Percentiles rank a stretch among this genome's conserved stretches.
phyloP scores from a whole-genome alignment of 1,140 invertebrate species.

The Drosophila yakuba region DNA sequence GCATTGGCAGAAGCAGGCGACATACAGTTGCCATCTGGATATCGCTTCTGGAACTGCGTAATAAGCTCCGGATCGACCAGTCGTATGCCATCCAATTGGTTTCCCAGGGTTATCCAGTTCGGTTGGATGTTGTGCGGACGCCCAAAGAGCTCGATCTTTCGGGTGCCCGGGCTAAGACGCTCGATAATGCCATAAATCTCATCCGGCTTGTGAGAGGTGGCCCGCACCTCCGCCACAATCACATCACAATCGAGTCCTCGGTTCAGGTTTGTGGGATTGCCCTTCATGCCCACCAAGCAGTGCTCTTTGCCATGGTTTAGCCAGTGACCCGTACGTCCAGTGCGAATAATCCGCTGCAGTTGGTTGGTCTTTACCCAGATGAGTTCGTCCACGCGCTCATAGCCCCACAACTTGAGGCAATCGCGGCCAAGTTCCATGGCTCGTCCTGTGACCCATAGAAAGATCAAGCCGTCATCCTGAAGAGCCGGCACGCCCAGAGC shows the following conservation, averaged over 20 bases:
- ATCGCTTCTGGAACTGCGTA: slow-evolving; percentile 94
- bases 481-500: slow-evolving; percentile 94
- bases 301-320: slow-evolving; percentile 99
- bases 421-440: slow-evolving; percentile 98
- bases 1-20: slow-evolving; percentile 66
- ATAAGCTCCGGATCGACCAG: slow-evolving; percentile 97
- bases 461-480: slow-evolving; percentile 98
- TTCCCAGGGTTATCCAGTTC: slow-evolving; percentile 91
- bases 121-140: slow-evolving; percentile 98
- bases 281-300: slow-evolving; percentile 98
- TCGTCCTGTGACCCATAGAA: slow-evolving; percentile 98
- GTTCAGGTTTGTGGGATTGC: slow-evolving; percentile 95
- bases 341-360: slow-evolving; percentile 97
- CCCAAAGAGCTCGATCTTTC: slow-evolving; percentile 99
- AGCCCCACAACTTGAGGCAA: slow-evolving; percentile 96
- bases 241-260: slow-evolving; percentile 98
- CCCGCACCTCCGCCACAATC: slow-evolving; percentile 98
- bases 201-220: slow-evolving; percentile 99
- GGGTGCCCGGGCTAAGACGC: slow-evolving; percentile 94
- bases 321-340: slow-evolving; percentile 98
- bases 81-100: slow-evolving; percentile 87
- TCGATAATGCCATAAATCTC: slow-evolving; percentile 98
- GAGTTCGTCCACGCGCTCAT: slow-evolving; percentile 97
- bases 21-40: slow-evolving; percentile 92
- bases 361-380: slow-evolving; percentile 99